Base-by-base conservation (phyloP, 2,888 invertebrate genomes). In the Idaea biselata region DNA sequence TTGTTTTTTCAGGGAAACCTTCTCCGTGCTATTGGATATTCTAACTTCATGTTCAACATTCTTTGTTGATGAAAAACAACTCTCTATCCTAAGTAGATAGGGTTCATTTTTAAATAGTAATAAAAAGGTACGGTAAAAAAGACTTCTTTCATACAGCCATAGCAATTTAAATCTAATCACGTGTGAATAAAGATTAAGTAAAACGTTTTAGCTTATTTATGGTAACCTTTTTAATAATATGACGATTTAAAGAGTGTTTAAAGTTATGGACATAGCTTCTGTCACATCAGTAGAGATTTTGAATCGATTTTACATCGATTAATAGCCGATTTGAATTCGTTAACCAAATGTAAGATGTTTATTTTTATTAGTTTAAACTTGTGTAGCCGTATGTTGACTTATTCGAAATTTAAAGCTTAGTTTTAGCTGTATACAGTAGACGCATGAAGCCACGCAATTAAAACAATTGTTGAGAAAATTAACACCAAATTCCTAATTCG, bases 21-120 rank as follows among this genome's bases (percentile, higher is more conserved):
- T 44, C 44, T 44, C 44, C 44, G 11, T 44, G 11, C 44, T 11
- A 8, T 44, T 2, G 2, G 44, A 3, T 44, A 44, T 44, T 11
- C 14, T 44, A 44, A 44, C 5, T 44, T 44, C 44, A 44, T 44
- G 44, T 44, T 11, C 11, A 44, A 44, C 11, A 8, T 44, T 0
- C 25, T 25, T 25, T 25, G 44, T 14, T 7, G 14, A 8, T 6
- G 14, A 44, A 44, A 44, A 55, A 69, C 68, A 73, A 72, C 75
- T 67, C 63, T 67, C 63, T 73, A 68, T 59, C 4, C 0, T 56
- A 0, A 8, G 0, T 0, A 0, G 0, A 16, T 67, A 67, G 54
- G 64, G 62, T 3, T 55, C 58, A 60, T 18, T 44, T 64, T 64
- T 17, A 18, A 62, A 25, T 55, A 6, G 3, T 11, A 44, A 44